phyloP scores from a whole-genome alignment of 2,113 vertebrate genomes.

The Chiloscyllium plagiosum region DNA sequence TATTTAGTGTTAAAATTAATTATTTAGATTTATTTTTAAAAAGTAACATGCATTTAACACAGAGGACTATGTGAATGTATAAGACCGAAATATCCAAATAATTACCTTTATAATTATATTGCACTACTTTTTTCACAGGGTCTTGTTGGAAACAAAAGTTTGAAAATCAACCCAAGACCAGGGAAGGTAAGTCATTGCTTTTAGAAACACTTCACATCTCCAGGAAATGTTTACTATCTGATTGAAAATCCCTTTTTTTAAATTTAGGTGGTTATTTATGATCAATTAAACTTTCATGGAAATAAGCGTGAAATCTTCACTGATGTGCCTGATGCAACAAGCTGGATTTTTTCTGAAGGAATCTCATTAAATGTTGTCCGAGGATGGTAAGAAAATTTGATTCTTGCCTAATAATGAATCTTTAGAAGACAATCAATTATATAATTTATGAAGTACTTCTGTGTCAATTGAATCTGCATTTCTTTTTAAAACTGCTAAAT shows the following conservation, averaged over 20 bases:
- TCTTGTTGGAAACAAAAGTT: constrained; percentile 47
- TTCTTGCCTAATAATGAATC: background rate
- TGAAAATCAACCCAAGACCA: constrained; percentile 64
- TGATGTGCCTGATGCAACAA: constrained; percentile 57
- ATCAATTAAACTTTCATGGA: constrained; percentile 51
- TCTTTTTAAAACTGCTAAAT: background rate
- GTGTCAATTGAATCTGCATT: background rate
- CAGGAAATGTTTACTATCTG: background rate
- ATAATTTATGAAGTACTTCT: background rate
- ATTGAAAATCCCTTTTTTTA: constrained; percentile 29
- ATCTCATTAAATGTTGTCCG: constrained; percentile 62
- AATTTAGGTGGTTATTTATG: constrained; percentile 65
- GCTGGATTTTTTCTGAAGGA: constrained; percentile 58
- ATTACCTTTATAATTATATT: constrained; percentile 13
- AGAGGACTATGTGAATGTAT: background rate
- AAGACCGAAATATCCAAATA: background rate
- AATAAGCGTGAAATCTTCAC: constrained; percentile 60
- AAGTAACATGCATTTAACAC: background rate
- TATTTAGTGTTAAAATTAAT: background rate
- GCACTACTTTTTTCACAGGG: constrained; percentile 52
- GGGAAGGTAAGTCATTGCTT: constrained; percentile 59
- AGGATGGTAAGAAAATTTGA: constrained; percentile 64
- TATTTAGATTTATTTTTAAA: background rate
- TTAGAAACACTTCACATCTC: background rate
- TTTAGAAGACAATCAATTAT: background rate